Conservation (phyloP, 2,888 invertebrate genomes). For the Acrocyrtus sp. region DNA sequence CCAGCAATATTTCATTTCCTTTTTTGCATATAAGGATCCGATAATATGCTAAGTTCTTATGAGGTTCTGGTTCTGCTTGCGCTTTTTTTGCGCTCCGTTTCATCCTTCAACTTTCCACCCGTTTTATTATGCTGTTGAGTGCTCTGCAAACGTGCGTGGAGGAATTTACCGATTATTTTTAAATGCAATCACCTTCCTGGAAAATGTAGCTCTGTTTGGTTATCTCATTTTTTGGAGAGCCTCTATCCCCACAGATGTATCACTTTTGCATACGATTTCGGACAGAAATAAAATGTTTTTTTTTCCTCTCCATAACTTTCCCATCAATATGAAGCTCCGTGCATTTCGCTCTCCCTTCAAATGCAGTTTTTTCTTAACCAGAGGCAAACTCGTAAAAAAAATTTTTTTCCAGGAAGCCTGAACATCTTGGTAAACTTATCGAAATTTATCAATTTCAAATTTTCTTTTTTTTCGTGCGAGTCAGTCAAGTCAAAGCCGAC, state of each 20-base stretch:
- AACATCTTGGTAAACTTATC: conserved; percentile 30
- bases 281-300: conserved; percentile 16
- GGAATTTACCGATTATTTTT: conserved; percentile 28
- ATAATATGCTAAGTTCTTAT: conserved; percentile 7
- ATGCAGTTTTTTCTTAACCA: too few species aligned
- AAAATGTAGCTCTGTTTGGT: conserved; percentile 2
- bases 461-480: conserved; percentile 19
- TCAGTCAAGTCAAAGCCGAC: conserved; percentile 39
- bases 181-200: conserved; percentile 20
- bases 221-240: background rate
- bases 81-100: too few species aligned
- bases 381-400: too few species aligned
- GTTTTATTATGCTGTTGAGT: conserved; percentile 29
- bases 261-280: background rate
- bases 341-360: too few species aligned
- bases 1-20: conserved; percentile 22
- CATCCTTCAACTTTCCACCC: too few species aligned
- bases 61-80: too few species aligned
- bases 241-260: background rate
- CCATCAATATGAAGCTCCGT: background rate
- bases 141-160: conserved; percentile 25
- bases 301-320: conserved; percentile 19
- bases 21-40: conserved; percentile 12
- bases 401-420: too few species aligned
- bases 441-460: conserved; percentile 48